phyloP scores from a whole-genome alignment of 2,113 vertebrate genomes.

The Steatornis caripensis region DNA sequence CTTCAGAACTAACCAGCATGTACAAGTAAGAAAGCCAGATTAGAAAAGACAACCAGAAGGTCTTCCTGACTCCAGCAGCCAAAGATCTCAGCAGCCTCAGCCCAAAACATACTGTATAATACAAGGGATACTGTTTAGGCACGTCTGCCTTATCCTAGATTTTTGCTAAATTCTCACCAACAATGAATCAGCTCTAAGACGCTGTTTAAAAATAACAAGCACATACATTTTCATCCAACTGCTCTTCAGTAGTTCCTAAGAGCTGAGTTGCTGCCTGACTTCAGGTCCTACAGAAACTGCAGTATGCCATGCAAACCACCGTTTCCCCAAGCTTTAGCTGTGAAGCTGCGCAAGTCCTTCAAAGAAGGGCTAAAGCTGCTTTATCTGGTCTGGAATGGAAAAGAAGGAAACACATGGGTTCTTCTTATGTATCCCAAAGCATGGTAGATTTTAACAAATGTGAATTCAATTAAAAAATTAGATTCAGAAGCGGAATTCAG shows the following conservation, averaged over 20 bases:
- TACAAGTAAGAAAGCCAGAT: not conserved
- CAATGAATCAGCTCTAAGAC: not conserved
- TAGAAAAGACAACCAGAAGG: not conserved
- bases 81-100: not conserved
- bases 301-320: not conserved
- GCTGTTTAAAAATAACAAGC: not conserved
- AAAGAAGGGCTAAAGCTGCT: not conserved
- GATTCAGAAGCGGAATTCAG: not conserved
- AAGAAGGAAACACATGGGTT: not conserved
- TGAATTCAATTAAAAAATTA: not conserved
- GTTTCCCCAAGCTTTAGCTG: not conserved
- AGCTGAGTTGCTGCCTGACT: not conserved
- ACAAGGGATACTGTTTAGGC: not conserved
- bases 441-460: not conserved
- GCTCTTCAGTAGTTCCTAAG: not conserved
- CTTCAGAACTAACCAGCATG: not conserved
- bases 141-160: not conserved
- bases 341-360: not conserved
- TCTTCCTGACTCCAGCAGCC: not conserved
- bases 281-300: not conserved
- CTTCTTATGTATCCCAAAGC: not conserved
- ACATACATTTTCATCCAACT: not conserved
- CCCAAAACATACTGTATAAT: not conserved
- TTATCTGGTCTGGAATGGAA: not conserved
- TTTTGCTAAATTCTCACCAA: not conserved